Evolutionary conservation across 2,797 vertebrate species (phyloP).

Genomic region (Melanotaenia nigrans): DNA sequence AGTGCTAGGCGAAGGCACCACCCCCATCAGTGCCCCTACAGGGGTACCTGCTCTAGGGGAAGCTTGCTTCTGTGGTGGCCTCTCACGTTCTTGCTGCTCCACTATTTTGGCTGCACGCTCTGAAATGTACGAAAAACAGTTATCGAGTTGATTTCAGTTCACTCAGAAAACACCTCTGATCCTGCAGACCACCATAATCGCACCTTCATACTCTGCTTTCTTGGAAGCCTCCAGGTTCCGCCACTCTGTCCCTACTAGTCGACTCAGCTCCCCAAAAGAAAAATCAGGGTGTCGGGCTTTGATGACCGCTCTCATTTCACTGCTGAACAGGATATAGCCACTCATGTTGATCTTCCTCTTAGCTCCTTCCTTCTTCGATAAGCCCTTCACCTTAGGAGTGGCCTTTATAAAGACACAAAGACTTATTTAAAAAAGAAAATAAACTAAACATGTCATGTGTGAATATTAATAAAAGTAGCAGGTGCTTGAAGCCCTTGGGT

Average conservation of each 20-base stretch:
- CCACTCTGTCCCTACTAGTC: conserved; percentile 98
- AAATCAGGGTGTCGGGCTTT: conserved; percentile 98
- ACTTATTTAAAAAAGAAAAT: no score
- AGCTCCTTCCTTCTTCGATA: conserved; percentile 95
- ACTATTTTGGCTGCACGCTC: conserved; percentile 99
- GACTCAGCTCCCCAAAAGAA: conserved; percentile 98
- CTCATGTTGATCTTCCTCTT: conserved; percentile 99
- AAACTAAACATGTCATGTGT: not conserved
- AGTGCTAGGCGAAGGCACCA: conserved; percentile 97
- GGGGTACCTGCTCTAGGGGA: conserved; percentile 99
- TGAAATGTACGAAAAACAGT: conserved; percentile 68
- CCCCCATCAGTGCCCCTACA: conserved; percentile 96
- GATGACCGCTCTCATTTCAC: conserved; percentile 98
- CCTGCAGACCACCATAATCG: conserved; percentile 12
- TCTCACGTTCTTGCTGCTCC: conserved; percentile 98
- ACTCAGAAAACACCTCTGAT: not conserved
- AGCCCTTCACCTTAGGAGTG: conserved; percentile 94
- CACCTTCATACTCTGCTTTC: conserved; percentile 99
- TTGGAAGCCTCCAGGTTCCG: conserved; percentile 95
- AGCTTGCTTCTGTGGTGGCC: conserved; percentile 91
- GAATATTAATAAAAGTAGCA: not conserved
- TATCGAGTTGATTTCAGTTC: conserved; percentile 15
- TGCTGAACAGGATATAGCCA: conserved; percentile 99
- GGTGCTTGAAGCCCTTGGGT: not conserved
- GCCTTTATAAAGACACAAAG: conserved; percentile 78